Evolutionary conservation across 2,113 vertebrate genomes (phyloP).

Genomic region (Nyctibius bracteatus): DNA sequence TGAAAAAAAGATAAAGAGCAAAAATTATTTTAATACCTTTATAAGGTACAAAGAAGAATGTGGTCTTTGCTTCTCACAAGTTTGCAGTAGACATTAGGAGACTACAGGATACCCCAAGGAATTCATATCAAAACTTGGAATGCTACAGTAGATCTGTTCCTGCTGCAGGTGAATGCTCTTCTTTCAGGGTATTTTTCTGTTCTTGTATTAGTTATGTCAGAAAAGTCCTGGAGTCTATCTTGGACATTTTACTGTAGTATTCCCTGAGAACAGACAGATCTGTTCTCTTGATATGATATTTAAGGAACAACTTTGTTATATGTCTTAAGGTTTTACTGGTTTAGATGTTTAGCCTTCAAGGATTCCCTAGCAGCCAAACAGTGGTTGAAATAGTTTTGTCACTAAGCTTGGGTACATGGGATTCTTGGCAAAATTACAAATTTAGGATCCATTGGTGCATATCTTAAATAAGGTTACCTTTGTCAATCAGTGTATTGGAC

Average conservation of each 20-base stretch:
- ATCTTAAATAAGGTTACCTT: background rate
- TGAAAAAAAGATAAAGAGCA: background rate
- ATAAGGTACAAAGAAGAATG: background rate
- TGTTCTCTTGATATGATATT: background rate
- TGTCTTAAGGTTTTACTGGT: background rate
- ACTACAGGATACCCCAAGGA: background rate
- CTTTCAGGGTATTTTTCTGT: background rate
- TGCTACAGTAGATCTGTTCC: background rate
- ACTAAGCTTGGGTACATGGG: background rate
- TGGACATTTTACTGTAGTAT: background rate
- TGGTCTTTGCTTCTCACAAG: background rate
- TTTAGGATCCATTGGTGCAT: background rate
- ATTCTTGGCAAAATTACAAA: background rate
- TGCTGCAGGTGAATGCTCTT: background rate
- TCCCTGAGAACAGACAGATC: background rate
- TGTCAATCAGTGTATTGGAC: fast-evolving
- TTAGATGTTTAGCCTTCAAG: background rate
- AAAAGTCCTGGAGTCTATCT: background rate
- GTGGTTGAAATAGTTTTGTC: background rate
- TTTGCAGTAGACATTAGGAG: background rate
- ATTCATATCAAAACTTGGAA: background rate
- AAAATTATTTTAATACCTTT: background rate
- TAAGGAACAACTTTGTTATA: background rate
- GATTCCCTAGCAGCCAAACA: background rate
- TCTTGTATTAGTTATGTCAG: background rate